Conservation (phyloP, 2,113 vertebrate species). For the Amia ocellicauda region DNA sequence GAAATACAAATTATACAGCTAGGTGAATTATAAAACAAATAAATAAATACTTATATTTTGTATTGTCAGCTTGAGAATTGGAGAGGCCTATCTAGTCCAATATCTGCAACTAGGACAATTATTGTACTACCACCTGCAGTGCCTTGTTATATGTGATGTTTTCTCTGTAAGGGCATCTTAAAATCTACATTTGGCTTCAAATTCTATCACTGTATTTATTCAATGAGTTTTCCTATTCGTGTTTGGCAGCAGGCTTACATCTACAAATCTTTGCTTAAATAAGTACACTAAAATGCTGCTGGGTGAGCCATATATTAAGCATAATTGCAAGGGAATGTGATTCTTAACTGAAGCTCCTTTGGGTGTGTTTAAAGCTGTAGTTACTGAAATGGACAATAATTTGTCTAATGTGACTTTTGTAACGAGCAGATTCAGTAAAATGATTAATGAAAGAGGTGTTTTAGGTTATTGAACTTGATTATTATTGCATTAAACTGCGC, state of each 20-base stretch:
- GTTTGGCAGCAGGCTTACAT: neutral
- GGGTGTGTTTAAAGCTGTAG: conserved; percentile 80
- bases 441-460: conserved; percentile 80
- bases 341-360: conserved; percentile 80
- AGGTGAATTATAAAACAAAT: no score
- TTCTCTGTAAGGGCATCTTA: no score
- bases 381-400: conserved; percentile 84
- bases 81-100: no score
- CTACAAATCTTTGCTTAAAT: neutral
- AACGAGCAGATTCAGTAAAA: conserved; percentile 73
- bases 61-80: no score
- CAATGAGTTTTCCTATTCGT: no score
- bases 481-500: conserved; percentile 74
- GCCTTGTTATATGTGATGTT: no score
- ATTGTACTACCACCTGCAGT: no score
- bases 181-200: no score
- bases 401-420: conserved; percentile 81
- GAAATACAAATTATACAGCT: no score
- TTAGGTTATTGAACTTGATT: conserved; percentile 85
- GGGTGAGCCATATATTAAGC: conserved; percentile 79
- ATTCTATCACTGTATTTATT: no score
- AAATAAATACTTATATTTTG: no score
- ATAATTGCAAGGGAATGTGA: conserved; percentile 76
- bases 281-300: conserved; percentile 22
- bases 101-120: no score